Base-by-base conservation (phyloP, 2,888 invertebrate genomes). In the Synanthedon myopaeformis region DNA sequence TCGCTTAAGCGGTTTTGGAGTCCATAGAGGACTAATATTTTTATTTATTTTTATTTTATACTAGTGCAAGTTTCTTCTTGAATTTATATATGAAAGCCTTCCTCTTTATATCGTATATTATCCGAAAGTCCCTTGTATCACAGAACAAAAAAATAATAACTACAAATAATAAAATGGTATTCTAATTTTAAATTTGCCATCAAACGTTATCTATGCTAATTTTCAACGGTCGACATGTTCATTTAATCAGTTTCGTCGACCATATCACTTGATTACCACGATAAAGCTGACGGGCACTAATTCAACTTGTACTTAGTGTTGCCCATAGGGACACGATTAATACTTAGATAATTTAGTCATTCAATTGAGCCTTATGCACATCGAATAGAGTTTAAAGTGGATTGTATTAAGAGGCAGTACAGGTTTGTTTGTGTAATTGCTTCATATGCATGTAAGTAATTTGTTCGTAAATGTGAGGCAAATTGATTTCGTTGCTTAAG, bases 241-340 rank as follows among this genome's bases (percentile, higher is more conserved):
- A 45, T 45, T 45, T 45, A 45, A 45, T 45, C 45, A 13, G 14
- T 45, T 45, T n/a, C 45, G 14, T 13, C 55, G 55, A 54, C 56
- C 59, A 58, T 67, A 69, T 64, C 67, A 58, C 53, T 58, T 61
- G 64, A 72, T 72, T 66, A 66, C 61, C 53, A 49, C 53, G 72
- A 71, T 72, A 72, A 67, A 58, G 55, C 58, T 65, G 66, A 64
- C 66, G 66, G 61, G 62, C 59, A 61, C 58, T 57, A 63, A 62
- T 62, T 61, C 58, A 56, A 45, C 45, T 35, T 23, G 35, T 42
- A 13, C 45, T 53, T 53, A 53, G 49, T 49, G 12, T 23, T 12
- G 52, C 42, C 13, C 17, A 45, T 12, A 13, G 12, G 42, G 17
- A 49, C 23, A 49, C n/a, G 17, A 49, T 12, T 49, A 49, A 49